A percentile compares a stretch with the other conserved stretches of the same genome.
Conservation (phyloP, 1,140 invertebrate genomes). For the Vanessa atalanta region DNA sequence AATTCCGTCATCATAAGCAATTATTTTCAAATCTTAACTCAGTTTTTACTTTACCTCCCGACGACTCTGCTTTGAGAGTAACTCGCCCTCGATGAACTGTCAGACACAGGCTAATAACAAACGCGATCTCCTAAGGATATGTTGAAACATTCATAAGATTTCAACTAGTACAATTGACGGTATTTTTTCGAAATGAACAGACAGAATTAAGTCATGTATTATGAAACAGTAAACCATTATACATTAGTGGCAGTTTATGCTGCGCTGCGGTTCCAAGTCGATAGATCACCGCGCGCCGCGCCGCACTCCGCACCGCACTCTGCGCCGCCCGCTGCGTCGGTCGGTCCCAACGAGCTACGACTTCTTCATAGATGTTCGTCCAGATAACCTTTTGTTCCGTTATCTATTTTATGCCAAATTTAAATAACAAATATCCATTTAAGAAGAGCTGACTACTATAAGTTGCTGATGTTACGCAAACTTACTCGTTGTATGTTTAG, state of each 20-base stretch:
- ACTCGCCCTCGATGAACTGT: neutral
- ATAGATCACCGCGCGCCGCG: slow-evolving; percentile 21
- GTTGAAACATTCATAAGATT: neutral
- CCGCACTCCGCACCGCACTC: slow-evolving; percentile 8
- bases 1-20: slow-evolving; percentile 17
- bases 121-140: neutral
- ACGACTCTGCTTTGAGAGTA: neutral
- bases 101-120: neutral
- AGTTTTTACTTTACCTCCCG: slow-evolving; percentile 9
- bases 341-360: neutral
- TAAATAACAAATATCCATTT: slow-evolving; percentile 9
- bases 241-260: slow-evolving; percentile 15
- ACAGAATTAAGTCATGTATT: neutral
- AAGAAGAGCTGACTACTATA: neutral
- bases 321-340: neutral
- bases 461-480: neutral
- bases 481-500: neutral
- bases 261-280: neutral
- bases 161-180: too few species aligned
- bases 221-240: neutral
- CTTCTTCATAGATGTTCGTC: slow-evolving; percentile 20
- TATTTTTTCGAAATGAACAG: too few species aligned
- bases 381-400: slow-evolving; percentile 22
- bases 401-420: slow-evolving; percentile 25
- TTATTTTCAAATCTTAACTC: slow-evolving; percentile 10